Percentiles rank a stretch among this genome's conserved stretches.
These are phyloP conservation scores for Euphysa ruthae DNA, from an alignment of 30 jellyfish, hydroid and myxozoan species.

Conservation along the genomic window DNA sequence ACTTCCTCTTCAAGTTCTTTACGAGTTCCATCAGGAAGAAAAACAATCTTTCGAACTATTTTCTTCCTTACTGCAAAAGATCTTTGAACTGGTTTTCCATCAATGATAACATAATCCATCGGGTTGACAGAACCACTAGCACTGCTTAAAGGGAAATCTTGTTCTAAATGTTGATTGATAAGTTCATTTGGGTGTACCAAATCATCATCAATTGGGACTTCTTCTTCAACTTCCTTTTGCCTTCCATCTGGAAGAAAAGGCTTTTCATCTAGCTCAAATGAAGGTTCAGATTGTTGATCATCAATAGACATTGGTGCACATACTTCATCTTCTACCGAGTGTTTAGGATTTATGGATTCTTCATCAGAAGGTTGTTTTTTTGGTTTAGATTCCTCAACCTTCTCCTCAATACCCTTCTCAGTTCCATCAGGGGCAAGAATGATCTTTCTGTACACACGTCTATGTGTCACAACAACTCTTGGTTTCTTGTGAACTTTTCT, in stretches of 20 bases:
- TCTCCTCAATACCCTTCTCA: slow-evolving; percentile 48
- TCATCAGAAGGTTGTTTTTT: slow-evolving; percentile 14
- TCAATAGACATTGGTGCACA: not conserved
- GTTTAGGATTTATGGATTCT: slow-evolving; percentile 4
- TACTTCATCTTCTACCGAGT: not conserved
- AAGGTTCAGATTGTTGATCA: not conserved
- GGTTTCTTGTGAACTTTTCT: slow-evolving; percentile 41
- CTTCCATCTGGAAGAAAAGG: slow-evolving; percentile 49
- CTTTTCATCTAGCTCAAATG: not conserved
- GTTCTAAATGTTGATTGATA: not conserved
- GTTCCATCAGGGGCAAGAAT: slow-evolving; percentile 45
- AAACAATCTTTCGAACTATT: slow-evolving; percentile 34
- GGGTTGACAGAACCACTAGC: too few relatives aligned
- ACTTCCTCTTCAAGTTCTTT: slow-evolving; percentile 31
- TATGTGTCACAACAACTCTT: slow-evolving; percentile 31
- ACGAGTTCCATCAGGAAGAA: slow-evolving; percentile 51
- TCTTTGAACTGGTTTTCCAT: too few relatives aligned
- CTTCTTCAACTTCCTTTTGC: slow-evolving; percentile 26
- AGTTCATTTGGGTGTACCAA: not conserved
- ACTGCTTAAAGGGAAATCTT: too few relatives aligned
- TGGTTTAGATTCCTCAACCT: slow-evolving; percentile 27
- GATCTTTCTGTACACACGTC: slow-evolving; percentile 46
- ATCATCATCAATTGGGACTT: slow-evolving; percentile 31
- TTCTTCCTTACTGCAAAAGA: slow-evolving; percentile 29
- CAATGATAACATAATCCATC: too few relatives aligned